These are phyloP conservation scores for Philhelius pedissequus DNA, from an alignment of 2,888 invertebrate species.

Conservation along the genomic window DNA sequence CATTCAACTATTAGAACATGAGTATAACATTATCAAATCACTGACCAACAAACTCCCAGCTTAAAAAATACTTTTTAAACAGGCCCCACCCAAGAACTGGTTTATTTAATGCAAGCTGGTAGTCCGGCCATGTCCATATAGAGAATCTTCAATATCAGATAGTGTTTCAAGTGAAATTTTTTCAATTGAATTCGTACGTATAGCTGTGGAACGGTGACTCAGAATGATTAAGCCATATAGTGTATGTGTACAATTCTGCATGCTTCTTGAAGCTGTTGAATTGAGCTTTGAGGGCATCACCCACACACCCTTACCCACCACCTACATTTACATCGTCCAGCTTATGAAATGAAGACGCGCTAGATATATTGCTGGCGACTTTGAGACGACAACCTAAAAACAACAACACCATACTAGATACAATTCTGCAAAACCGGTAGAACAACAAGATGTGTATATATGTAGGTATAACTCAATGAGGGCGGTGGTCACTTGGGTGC, in stretches of 20 bases:
- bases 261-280: neutral
- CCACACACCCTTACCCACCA: neutral
- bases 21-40: too few relatives aligned
- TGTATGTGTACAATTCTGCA: neutral
- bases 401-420: neutral
- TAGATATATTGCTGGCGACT: slow-evolving; percentile 4
- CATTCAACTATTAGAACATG: neutral
- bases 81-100: neutral
- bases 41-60: too few relatives aligned
- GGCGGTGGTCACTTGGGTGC: slow-evolving; percentile 15
- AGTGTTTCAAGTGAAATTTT: neutral
- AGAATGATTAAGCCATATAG: neutral
- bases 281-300: neutral
- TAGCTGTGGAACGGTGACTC: neutral
- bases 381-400: neutral
- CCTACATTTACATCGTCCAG: neutral
- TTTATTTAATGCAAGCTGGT: neutral
- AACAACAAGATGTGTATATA: neutral
- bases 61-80: neutral
- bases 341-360: neutral
- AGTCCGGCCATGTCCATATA: neutral
- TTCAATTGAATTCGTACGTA: neutral
- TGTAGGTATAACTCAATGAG: neutral
- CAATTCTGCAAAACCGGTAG: slow-evolving; percentile 14
- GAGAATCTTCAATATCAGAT: neutral